Evolutionary conservation across 2,888 invertebrate genomes (phyloP).

Genomic region (Parnassius smintheus): DNA sequence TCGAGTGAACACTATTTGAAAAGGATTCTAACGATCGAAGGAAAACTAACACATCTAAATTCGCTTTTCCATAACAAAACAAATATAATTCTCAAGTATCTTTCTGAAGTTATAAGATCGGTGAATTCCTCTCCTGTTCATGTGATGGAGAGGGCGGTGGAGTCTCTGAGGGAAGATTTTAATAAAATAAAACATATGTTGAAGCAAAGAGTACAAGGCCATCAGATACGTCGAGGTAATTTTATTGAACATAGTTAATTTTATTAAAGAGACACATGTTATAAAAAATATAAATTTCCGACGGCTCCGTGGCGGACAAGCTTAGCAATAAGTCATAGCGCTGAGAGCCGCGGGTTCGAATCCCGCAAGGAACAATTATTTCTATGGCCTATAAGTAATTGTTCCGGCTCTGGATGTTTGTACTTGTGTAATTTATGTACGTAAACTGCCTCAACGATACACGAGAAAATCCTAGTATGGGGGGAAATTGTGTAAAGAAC

Average conservation of each 20-base stretch:
- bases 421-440: too few relatives aligned
- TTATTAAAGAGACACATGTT: neutral
- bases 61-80: constrained; percentile 55
- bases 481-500: too few relatives aligned
- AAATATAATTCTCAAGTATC: constrained; percentile 56
- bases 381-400: too few relatives aligned
- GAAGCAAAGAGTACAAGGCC: constrained; percentile 25
- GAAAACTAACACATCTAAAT: constrained; percentile 56
- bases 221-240: constrained; percentile 48
- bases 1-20: constrained; percentile 62
- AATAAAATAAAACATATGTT: constrained; percentile 46
- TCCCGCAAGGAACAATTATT: too few relatives aligned
- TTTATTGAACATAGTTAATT: neutral
- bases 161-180: constrained; percentile 46
- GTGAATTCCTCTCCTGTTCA: constrained; percentile 43
- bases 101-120: constrained; percentile 52
- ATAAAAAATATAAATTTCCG: too few relatives aligned
- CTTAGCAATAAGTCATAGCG: too few relatives aligned
- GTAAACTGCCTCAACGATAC: too few relatives aligned
- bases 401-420: too few relatives aligned
- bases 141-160: constrained; percentile 41
- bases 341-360: too few relatives aligned
- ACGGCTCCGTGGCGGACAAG: too few relatives aligned
- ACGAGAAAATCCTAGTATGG: too few relatives aligned
- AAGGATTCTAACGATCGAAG: constrained; percentile 59